Percentiles rank a stretch among this genome's conserved stretches.
Conservation (phyloP, 1,140 invertebrate genomes). For the Triops longicaudatus region DNA sequence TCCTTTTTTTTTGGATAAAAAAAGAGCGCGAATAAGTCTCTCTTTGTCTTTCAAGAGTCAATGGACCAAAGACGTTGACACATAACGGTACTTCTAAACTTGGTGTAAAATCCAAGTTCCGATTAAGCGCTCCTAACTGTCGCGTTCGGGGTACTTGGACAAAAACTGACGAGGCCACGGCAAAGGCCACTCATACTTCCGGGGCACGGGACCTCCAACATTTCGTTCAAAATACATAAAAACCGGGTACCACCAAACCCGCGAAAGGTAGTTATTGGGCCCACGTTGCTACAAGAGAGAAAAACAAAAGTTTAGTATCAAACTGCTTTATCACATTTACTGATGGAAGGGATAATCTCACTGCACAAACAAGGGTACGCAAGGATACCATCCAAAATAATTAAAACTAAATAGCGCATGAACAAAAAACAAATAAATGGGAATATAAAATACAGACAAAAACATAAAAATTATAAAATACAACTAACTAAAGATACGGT, state of each 20-base stretch:
- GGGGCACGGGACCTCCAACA: constrained; percentile 64
- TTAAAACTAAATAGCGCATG: not conserved
- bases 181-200: constrained; percentile 76
- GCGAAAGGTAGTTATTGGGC: constrained; percentile 58
- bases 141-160: constrained; percentile 50
- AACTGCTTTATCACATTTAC: not conserved
- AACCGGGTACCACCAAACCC: constrained; percentile 74
- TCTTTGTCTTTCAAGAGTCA: not conserved
- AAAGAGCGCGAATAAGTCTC: not conserved
- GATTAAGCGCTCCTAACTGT: constrained; percentile 45
- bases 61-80: not conserved
- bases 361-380: too few relatives aligned
- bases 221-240: constrained; percentile 80
- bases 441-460: too few relatives aligned
- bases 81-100: not conserved
- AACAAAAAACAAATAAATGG: too few relatives aligned
- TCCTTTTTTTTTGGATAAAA: too few relatives aligned
- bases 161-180: constrained; percentile 63
- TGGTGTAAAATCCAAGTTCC: not conserved
- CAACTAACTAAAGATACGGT: too few relatives aligned
- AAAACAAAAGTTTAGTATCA: constrained; percentile 7
- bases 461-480: too few relatives aligned
- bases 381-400: too few relatives aligned
- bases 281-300: constrained; percentile 47
- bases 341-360: too few relatives aligned